Evolutionary conservation across 2,797 vertebrate species (phyloP).

Genomic region (Leucoraja ocellata): DNA sequence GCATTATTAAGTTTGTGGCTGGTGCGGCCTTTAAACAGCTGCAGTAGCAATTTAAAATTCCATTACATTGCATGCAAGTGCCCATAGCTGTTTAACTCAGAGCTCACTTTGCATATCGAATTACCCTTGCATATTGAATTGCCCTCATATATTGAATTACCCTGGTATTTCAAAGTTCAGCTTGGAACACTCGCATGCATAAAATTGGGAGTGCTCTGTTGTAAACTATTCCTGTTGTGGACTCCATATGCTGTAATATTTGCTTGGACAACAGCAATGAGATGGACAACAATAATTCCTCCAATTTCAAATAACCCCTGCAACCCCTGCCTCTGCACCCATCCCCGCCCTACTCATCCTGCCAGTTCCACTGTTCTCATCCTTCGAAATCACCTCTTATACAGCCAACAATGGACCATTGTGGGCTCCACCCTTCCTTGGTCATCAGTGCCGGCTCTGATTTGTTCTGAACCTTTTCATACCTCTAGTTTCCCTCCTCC

Average conservation of each 20-base stretch:
- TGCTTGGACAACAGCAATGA: background rate
- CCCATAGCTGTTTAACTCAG: background rate
- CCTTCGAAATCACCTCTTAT: too few relatives aligned
- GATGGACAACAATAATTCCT: background rate
- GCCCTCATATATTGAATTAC: background rate
- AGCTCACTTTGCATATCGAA: background rate
- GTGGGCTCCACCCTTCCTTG: too few relatives aligned
- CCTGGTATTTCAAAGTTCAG: constrained; percentile 2
- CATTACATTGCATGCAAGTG: background rate
- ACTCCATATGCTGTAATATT: background rate
- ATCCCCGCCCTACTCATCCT: too few relatives aligned
- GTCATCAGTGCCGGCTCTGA: too few relatives aligned
- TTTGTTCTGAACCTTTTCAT: too few relatives aligned
- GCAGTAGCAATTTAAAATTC: constrained; percentile 19
- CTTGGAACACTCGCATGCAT: background rate
- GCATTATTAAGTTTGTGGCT: background rate
- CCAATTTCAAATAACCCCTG: too few relatives aligned
- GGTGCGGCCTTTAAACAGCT: background rate
- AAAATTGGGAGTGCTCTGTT: background rate
- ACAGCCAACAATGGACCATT: too few relatives aligned
- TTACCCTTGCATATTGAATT: background rate
- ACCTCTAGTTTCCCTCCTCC: too few relatives aligned
- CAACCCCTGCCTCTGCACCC: too few relatives aligned
- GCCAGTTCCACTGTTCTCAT: too few relatives aligned
- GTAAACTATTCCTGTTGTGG: background rate